These are phyloP conservation scores for Athalia circularis DNA, from an alignment of 2,888 invertebrate species.

Conservation along the genomic window DNA sequence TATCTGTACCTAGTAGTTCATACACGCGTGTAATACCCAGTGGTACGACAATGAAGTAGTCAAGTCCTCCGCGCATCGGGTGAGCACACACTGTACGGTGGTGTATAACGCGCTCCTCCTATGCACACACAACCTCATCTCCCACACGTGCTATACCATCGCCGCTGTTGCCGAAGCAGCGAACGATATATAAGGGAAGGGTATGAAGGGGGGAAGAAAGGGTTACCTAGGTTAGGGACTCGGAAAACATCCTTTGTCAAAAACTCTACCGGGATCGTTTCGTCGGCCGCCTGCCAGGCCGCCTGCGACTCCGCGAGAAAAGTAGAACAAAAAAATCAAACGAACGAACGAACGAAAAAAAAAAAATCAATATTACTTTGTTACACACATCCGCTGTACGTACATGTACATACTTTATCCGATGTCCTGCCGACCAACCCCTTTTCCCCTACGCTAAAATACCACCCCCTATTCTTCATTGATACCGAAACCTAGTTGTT, in stretches of 20 bases:
- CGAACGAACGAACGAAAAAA: not conserved
- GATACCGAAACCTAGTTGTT: not conserved
- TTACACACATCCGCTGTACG: no score
- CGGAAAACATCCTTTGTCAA: conserved; percentile 74
- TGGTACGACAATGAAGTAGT: conserved; percentile 70
- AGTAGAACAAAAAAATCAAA: not conserved
- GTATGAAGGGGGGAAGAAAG: conserved; percentile 61
- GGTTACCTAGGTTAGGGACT: conserved; percentile 74
- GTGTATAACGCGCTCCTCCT: not conserved
- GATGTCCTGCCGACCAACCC: no score
- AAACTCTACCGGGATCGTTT: conserved; percentile 70
- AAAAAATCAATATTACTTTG: not conserved
- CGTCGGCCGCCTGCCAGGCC: not conserved
- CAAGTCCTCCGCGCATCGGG: conserved; percentile 69
- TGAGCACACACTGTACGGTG: conserved; percentile 63
- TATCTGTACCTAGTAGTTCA: conserved; percentile 51
- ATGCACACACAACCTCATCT: not conserved
- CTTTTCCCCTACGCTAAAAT: no score
- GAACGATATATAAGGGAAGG: conserved; percentile 17
- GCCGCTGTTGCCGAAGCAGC: no score
- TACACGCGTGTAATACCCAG: conserved; percentile 58
- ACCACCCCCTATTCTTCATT: no score
- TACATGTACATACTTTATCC: no score
- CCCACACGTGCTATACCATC: no score
- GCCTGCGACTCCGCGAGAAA: not conserved